These are phyloP conservation scores for Atopsyche davidsoni DNA, from an alignment of 1,140 invertebrate species.

Conservation along the genomic window DNA sequence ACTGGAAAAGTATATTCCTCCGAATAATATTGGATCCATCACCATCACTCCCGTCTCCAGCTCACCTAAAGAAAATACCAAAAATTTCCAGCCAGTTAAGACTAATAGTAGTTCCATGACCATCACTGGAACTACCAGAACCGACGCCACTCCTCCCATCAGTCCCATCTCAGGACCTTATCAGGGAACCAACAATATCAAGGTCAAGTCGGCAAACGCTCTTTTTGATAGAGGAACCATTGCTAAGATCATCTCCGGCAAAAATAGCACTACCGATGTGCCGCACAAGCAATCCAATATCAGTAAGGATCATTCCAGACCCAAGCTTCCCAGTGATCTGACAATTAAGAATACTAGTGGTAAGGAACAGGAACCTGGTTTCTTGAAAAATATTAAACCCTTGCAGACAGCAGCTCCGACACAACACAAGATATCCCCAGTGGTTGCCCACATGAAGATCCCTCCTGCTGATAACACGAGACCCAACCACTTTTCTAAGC, in stretches of 20 bases:
- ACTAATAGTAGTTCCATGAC: conserved; percentile 5
- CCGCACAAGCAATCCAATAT: conserved; percentile 1
- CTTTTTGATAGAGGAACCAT: conserved; percentile 25
- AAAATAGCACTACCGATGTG: conserved; percentile 11
- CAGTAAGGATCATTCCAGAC: conserved; percentile 6
- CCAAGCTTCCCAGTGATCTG: neutral
- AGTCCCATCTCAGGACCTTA: neutral
- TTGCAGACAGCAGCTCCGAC: too few relatives aligned
- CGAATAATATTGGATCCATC: conserved; percentile 42
- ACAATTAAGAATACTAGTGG: too few relatives aligned
- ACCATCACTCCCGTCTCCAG: conserved; percentile 30
- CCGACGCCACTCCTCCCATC: neutral
- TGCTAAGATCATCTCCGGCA: conserved; percentile 24
- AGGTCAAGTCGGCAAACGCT: conserved; percentile 23
- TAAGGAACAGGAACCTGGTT: neutral
- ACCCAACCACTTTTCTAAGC: too few relatives aligned
- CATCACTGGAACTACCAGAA: conserved; percentile 3
- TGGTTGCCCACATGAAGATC: too few relatives aligned
- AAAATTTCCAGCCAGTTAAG: conserved; percentile 4
- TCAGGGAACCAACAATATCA: conserved; percentile 15
- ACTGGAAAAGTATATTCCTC: conserved; percentile 33
- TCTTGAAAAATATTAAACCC: too few relatives aligned
- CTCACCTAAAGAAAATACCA: conserved; percentile 10
- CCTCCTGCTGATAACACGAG: too few relatives aligned
- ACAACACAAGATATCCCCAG: too few relatives aligned